Evolutionary conservation across 2,888 invertebrate species (phyloP), one percentile per base, ranked within the genome.

Genomic region (Plutella xylostella): DNA sequence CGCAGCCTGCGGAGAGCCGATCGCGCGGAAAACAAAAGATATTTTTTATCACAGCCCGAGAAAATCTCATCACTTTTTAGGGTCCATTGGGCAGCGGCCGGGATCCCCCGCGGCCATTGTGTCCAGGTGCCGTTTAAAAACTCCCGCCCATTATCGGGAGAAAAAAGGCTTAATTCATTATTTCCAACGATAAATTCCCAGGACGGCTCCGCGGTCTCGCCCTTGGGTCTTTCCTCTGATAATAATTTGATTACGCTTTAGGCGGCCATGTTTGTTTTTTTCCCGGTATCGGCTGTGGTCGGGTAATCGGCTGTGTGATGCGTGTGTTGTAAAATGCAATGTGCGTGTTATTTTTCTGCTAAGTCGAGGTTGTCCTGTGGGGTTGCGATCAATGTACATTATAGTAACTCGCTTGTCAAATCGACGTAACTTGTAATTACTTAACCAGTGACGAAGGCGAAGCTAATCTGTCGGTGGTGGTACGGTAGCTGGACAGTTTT

Each of bases 101-200:
- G 15, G 11, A 22, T 4, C 15, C 31, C 42, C 25, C 11, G 19
- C 19, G 42, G 21, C 42, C 42, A 42, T 42, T 42, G 52, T 45
- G 55, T 57, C 48, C 60, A 57, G 60, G 58, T 59, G 61, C 44
- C 43, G 39, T 48, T 50, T 54, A 52, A 52, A 43, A 42, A 42
- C 45, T 33, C 31, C 45, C 45, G 48, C 49, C 63, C 63, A 66
- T 68, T 68, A 72, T 65, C 65, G 59, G 58, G 49, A 50, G 54
- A 63, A 63, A 51, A 65, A 61, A 60, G 57, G 58, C 57, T 57
- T 58, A 70, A 65, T 70, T 65, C 63, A 64, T 72, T 67, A 70
- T 58, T 56, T 60, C 57, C 60, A 56, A 66, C 68, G 71, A 73
- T 73, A 71, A 72, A 73, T 66, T 68, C 61, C 67, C 61, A 55